Percentiles rank a stretch among this genome's conserved stretches.
Evolutionary conservation across 1,140 invertebrate genomes (phyloP).

Genomic region (Pectinophora gossypiella): DNA sequence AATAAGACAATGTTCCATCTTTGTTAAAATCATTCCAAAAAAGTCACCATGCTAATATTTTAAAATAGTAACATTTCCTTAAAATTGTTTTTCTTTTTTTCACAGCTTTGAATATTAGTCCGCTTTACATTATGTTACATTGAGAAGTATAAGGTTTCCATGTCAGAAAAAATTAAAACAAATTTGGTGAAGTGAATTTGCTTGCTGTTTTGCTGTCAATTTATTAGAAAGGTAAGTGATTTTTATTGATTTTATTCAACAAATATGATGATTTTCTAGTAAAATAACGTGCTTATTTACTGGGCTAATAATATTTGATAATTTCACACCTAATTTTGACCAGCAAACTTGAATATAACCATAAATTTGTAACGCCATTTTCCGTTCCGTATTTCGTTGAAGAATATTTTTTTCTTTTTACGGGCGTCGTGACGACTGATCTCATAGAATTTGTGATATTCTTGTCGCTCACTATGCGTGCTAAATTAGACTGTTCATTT

Average conservation of each 20-base stretch:
- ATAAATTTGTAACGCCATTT: slow-evolving; percentile 63
- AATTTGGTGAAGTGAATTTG: slow-evolving; percentile 44
- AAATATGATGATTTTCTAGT: slow-evolving; percentile 9
- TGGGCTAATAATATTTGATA: slow-evolving; percentile 1
- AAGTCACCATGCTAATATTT: no score
- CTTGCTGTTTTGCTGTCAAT: slow-evolving; percentile 63
- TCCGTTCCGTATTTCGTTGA: slow-evolving; percentile 31
- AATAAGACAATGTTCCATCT: no score
- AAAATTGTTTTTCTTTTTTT: no score
- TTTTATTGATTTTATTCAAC: slow-evolving; percentile 25
- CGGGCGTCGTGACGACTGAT: slow-evolving; percentile 13
- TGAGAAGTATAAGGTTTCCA: no score
- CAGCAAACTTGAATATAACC: slow-evolving; percentile 24
- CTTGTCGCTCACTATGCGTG: background rate
- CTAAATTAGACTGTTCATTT: background rate
- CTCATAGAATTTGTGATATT: slow-evolving; percentile 26
- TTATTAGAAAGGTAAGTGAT: slow-evolving; percentile 61
- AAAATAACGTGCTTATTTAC: background rate
- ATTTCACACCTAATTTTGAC: background rate
- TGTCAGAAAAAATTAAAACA: background rate
- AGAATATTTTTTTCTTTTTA: slow-evolving; percentile 41
- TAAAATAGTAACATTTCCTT: no score
- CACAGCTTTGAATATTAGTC: no score
- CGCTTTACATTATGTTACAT: no score
- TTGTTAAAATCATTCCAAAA: no score